phyloP scores from a whole-genome alignment of 2,888 invertebrate genomes.

The Auanema sp. region DNA sequence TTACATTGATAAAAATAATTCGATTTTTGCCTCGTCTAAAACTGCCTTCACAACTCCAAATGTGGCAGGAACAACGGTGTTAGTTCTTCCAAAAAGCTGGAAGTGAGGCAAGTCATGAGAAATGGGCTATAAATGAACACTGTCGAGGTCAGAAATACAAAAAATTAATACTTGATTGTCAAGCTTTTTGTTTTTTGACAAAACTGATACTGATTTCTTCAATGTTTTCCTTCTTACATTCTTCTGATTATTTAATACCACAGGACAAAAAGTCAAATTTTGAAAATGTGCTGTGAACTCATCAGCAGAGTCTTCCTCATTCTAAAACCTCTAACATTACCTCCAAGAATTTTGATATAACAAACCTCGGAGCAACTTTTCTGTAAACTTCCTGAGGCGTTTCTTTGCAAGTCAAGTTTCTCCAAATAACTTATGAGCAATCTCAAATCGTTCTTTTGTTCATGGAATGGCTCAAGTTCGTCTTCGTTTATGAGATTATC shows the following conservation, averaged over 20 bases:
- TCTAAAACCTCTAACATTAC: slow-evolving; percentile 12
- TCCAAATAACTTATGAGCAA: slow-evolving; percentile 48
- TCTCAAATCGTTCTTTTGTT: slow-evolving; percentile 49
- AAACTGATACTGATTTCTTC: neutral
- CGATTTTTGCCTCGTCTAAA: no score
- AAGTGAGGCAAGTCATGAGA: neutral
- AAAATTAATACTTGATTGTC: no score
- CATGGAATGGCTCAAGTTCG: slow-evolving; percentile 53
- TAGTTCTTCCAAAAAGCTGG: neutral
- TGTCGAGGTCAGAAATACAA: neutral
- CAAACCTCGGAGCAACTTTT: no score
- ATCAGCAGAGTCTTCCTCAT: slow-evolving; percentile 30
- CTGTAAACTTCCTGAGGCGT: no score
- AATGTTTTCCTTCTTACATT: neutral
- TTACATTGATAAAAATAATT: no score
- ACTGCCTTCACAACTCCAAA: no score
- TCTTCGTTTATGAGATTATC: slow-evolving; percentile 36
- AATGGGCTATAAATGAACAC: neutral
- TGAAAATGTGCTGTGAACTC: slow-evolving; percentile 32
- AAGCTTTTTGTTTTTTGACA: no score
- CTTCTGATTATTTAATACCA: no score
- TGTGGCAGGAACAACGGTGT: no score
- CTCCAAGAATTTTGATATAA: no score
- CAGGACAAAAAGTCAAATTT: neutral
- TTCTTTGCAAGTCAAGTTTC: slow-evolving; percentile 7